These are phyloP conservation scores for Patella vulgata DNA, from an alignment of 1,140 invertebrate species.

Conservation along the genomic window DNA sequence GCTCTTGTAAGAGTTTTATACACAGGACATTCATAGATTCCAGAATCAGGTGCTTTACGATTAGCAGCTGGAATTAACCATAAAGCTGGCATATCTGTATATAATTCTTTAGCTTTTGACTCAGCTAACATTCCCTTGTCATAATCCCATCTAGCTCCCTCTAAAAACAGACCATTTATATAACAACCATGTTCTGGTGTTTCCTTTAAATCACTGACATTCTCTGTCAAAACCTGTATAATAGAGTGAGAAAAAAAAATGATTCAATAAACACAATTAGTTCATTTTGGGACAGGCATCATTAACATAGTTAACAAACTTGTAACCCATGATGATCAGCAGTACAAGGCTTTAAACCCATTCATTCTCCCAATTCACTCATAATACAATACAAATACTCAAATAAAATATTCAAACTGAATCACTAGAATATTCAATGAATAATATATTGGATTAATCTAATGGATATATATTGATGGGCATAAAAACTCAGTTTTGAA, in stretches of 20 bases:
- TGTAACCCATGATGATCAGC: not conserved
- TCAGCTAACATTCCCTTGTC: constrained; percentile 53
- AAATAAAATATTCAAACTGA: too few species aligned
- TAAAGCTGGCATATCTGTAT: constrained; percentile 64
- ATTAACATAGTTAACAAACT: not conserved
- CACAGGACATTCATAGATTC: constrained; percentile 67
- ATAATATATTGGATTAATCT: too few species aligned
- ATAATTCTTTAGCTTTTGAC: constrained; percentile 65
- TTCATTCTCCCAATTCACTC: too few species aligned
- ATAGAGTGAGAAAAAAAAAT: too few species aligned
- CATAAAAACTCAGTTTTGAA: too few species aligned
- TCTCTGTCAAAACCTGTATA: constrained; percentile 57
- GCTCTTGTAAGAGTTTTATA: constrained; percentile 68
- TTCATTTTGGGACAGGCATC: not conserved
- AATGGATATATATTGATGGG: too few species aligned
- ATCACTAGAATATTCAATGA: too few species aligned
- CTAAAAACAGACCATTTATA: constrained; percentile 65
- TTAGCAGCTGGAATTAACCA: constrained; percentile 65
- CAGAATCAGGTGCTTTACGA: constrained; percentile 44
- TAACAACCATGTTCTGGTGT: constrained; percentile 65
- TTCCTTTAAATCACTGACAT: constrained; percentile 45
- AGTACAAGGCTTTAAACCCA: too few species aligned
- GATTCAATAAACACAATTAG: not conserved
- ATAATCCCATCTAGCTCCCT: constrained; percentile 66
- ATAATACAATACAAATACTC: too few species aligned